Evolutionary conservation across 2,797 vertebrate genomes (phyloP), one percentile per base, ranked within the genome.

Genomic region (Antrozous pallidus): DNA sequence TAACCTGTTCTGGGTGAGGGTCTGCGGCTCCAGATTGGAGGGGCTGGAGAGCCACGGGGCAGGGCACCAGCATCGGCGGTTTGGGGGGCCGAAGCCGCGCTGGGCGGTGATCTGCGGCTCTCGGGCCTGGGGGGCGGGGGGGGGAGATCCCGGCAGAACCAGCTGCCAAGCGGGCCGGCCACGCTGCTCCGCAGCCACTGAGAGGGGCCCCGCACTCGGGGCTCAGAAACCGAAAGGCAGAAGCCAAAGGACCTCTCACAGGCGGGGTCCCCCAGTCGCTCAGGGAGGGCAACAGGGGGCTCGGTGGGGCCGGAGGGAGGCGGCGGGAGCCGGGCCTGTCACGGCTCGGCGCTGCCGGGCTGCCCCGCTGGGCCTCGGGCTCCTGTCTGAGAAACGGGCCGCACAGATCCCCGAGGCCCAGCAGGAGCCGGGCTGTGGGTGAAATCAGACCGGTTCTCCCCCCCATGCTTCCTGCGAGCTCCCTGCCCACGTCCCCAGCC

Each of bases 321-420:
- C 1, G 0, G 45, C 31, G 0, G 24, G 40, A 54, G 26, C 5
- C 10, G 26, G 81, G 58, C 2, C 0, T 1, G 26, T 40, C n/a
- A 14, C 47, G 56, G 11, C n/a, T 69, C 11, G n/a, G n/a, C 2
- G 2, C 9, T n/a, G 42, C 38, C 11, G 4, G 36, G n/a, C 33
- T 24, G 47, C n/a, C 4, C 33, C 2, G 1, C 17, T 49, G 6
- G 20, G 38, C 56, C 45, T 58, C 7, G 0, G 6, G 51, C 14
- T 14, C 24, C 33, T 17, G 5, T 58, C 74, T 90, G 58, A 75
- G 56, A 91, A 91, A 42, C 63, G 31, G 89, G 36, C 33, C 12
- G 58, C 5, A 0, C 1, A 4, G 33, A 49, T 0, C 26, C 61
- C 36, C 24, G 67, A 56, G 54, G 22, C 10, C 28, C 4, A 4